Evolutionary conservation across 2,888 invertebrate genomes (phyloP).

Genomic region (Xylocampa areola): DNA sequence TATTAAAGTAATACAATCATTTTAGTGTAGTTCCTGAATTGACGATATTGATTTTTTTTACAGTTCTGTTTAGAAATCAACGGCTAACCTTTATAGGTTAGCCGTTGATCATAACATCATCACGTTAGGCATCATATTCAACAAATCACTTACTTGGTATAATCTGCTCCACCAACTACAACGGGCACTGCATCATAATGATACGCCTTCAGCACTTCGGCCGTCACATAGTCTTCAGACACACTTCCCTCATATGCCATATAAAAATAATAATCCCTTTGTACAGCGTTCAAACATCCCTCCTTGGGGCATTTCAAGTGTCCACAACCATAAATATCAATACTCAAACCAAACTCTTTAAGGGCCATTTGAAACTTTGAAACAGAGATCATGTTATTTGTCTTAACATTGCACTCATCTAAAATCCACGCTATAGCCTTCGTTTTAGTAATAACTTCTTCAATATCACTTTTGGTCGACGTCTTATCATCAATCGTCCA

Average conservation of each 20-base stretch:
- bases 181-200: slow-evolving; percentile 91
- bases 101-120: no score
- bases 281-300: slow-evolving; percentile 66
- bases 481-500: slow-evolving; percentile 59
- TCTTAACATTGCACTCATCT: slow-evolving; percentile 62
- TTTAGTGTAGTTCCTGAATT: no score
- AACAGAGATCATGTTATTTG: slow-evolving; percentile 53
- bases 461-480: slow-evolving; percentile 11
- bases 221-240: slow-evolving; percentile 77
- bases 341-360: slow-evolving; percentile 61
- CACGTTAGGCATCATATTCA: background rate
- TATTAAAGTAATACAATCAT: no score
- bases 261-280: slow-evolving; percentile 78
- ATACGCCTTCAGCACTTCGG: slow-evolving; percentile 79
- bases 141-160: slow-evolving; percentile 76
- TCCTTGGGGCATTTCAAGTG: slow-evolving; percentile 61
- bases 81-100: no score
- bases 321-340: slow-evolving; percentile 87
- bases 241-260: slow-evolving; percentile 71
- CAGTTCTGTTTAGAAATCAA: no score
- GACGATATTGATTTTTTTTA: no score
- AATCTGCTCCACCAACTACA: slow-evolving; percentile 91
- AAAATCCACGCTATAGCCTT: slow-evolving; percentile 67
- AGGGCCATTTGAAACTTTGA: slow-evolving; percentile 81
- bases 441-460: slow-evolving; percentile 49